Evolutionary conservation across 2,113 vertebrate species (phyloP).

Genomic region (Oncorhynchus clarkii): DNA sequence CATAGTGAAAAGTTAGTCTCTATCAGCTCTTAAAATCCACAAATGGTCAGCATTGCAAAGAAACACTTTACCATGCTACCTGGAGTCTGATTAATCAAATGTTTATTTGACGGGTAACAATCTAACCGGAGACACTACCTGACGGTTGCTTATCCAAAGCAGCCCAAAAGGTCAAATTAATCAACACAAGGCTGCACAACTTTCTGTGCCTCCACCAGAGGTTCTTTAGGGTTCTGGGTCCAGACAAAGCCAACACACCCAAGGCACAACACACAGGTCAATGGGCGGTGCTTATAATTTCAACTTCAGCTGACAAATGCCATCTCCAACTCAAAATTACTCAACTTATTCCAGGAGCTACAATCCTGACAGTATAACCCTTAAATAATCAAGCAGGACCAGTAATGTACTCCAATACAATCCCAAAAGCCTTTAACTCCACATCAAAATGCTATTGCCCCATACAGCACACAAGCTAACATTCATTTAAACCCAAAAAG

Average conservation of each 20-base stretch:
- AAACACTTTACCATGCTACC: too few species aligned
- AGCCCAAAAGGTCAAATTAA: not conserved
- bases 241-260: slow-evolving; percentile 10
- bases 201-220: not conserved
- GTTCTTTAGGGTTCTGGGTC: not conserved
- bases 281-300: slow-evolving; percentile 58
- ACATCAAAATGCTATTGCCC: slow-evolving; percentile 31
- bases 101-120: slow-evolving; percentile 10
- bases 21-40: too few species aligned
- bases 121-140: not conserved
- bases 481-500: slow-evolving; percentile 37
- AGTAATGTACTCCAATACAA: not conserved
- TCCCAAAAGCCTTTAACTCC: slow-evolving; percentile 27
- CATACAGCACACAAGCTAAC: slow-evolving; percentile 30
- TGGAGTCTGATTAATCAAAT: not conserved
- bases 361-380: slow-evolving; percentile 28
- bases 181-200: not conserved
- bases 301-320: slow-evolving; percentile 39
- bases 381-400: slow-evolving; percentile 12
- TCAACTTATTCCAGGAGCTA: slow-evolving; percentile 37
- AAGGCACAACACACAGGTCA: slow-evolving; percentile 19
- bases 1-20: too few species aligned
- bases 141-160: not conserved
- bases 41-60: too few species aligned
- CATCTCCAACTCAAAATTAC: slow-evolving; percentile 34